Evolutionary conservation across 1,140 invertebrate genomes (phyloP).

Genomic region (Drepana arcuata): DNA sequence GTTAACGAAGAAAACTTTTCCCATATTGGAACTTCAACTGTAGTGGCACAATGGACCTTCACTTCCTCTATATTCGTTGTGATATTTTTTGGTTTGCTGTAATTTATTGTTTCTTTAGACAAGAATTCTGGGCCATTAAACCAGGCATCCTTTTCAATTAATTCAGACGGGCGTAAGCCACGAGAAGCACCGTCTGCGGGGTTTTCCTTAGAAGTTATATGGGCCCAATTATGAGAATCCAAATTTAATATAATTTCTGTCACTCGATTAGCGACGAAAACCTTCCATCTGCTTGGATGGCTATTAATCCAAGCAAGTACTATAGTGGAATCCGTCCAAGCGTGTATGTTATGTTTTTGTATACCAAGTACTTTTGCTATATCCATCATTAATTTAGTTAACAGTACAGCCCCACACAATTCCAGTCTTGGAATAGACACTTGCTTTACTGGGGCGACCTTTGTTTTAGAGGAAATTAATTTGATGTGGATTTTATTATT

Average conservation of each 20-base stretch:
- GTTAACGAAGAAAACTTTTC: too few species aligned
- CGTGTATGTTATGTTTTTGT: background rate
- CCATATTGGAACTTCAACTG: too few species aligned
- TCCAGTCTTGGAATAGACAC: background rate
- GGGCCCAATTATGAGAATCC: background rate
- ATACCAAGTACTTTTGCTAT: background rate
- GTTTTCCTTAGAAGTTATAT: background rate
- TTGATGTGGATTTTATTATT: background rate
- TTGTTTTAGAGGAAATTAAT: background rate
- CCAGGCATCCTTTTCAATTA: background rate
- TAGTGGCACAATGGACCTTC: background rate
- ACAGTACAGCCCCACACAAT: background rate
- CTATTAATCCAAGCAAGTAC: background rate
- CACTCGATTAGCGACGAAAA: background rate
- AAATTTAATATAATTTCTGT: background rate
- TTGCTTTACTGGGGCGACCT: background rate
- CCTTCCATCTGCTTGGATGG: background rate
- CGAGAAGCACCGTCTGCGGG: background rate
- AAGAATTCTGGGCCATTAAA: background rate
- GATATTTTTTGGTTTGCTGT: background rate
- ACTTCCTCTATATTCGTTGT: background rate
- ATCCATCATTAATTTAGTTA: background rate
- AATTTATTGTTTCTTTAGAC: background rate
- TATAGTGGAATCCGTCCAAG: background rate
- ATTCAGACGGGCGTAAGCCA: background rate